Evolutionary conservation across 2,888 invertebrate species (phyloP), one percentile per base, ranked within the genome.

Genomic region (Neria commutata): DNA sequence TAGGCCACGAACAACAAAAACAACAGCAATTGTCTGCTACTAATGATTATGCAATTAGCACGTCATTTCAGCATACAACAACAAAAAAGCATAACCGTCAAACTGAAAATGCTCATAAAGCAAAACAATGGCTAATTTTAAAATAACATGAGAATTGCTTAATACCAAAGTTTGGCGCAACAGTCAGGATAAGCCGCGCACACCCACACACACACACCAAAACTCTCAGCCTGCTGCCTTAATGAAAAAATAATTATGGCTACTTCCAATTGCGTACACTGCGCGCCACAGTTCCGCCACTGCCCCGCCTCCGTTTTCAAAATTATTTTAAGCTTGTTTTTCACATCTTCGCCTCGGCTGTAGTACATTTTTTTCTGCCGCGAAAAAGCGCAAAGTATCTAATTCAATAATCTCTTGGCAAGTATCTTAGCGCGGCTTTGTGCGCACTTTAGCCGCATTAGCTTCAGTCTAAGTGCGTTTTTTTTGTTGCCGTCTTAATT

Each of bases 141-240:
- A 73, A 72, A 75, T 73, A 73, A 71, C 67, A 76, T 66, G 72
- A 72, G n/a, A 73, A 74, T 70, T 74, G 74, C 73, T 72, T 74
- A 76, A 76, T 14, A 11, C 11, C 49, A 33, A 49, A 49, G 33
- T 74, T 72, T 42, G 10, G 4, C 11, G 29, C 29, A 29, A 29
- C 29, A 29, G 5, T n/a, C n/a, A n/a, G n/a, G 50, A 46, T 46
- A 51, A 56, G 56, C 29, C n/a, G n/a, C n/a, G n/a, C n/a, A 37
- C 11, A 37, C 37, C 37, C 8, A 29, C 29, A 52, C 29, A 29
- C 29, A n/a, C 29, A 29, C 29, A 37, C 37, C 8, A 37, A 21
- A 33, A 29, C 46, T 47, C 21, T 29, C 23, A 24, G 14, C 48
- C 48, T 17, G 29, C 48, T 23, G 47, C n/a, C 19, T 47, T 47